A percentile compares a stretch with the other conserved stretches of the same genome.
Conservation (phyloP, 2,797 vertebrate species). For the Alectoris magna region DNA sequence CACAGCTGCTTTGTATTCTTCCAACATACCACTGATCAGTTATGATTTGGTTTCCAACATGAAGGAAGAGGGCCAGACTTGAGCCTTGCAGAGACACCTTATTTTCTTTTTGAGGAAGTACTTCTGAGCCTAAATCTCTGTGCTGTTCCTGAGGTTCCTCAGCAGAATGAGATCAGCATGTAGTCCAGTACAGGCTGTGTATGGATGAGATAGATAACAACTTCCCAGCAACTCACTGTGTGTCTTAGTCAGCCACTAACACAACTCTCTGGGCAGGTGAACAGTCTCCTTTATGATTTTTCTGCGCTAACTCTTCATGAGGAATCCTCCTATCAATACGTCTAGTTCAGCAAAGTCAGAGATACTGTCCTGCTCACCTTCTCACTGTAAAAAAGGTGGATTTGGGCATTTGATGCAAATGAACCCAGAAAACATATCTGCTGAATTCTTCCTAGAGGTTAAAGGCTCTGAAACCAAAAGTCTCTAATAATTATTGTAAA, state of each 20-base stretch:
- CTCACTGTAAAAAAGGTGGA: neutral
- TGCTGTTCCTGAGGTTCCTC: neutral
- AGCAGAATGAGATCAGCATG: neutral
- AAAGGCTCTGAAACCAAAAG: neutral
- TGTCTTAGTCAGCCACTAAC: neutral
- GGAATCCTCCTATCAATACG: neutral
- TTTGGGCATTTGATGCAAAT: neutral
- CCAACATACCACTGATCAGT: fast-evolving
- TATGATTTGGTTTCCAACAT: neutral
- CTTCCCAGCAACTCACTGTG: neutral
- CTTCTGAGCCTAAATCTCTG: neutral
- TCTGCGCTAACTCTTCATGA: neutral
- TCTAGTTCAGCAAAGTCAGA: neutral
- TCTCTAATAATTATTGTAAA: neutral
- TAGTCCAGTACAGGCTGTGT: neutral
- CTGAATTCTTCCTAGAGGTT: neutral
- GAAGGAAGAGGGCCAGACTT: neutral
- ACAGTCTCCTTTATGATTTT: neutral
- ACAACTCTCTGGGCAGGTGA: neutral
- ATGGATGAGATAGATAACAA: neutral
- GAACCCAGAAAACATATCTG: neutral
- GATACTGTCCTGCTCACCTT: neutral
- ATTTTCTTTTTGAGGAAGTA: neutral
- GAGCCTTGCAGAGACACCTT: neutral
- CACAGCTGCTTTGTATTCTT: neutral